Evolutionary conservation across 92 coral and sea anemone species (phyloP), one percentile per base, ranked within the genome.

Genomic region (Parazoanthus atlanticus): DNA sequence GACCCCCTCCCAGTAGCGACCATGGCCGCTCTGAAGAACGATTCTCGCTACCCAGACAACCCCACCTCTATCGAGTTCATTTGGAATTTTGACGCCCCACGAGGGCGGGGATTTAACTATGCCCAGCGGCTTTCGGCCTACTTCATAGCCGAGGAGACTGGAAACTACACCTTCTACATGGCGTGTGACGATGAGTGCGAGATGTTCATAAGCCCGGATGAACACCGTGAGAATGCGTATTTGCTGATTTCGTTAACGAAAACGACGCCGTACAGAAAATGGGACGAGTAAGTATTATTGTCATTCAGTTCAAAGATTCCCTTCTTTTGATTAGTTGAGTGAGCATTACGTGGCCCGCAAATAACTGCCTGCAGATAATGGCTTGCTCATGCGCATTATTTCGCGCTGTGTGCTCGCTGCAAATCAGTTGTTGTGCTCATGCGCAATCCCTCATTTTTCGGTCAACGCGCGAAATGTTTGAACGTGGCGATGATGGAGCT

Each of bases 171-270:
- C 15, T 86, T 92, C 41, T 89, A 86, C 38, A 86, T 92, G 86
- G 90, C 94, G 8, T 92, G 94, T 88, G 94, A 89, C 31, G 94
- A 92, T 29, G 69, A 89, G 74, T 92, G 94, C 36, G 89, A 92
- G 82, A 74, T 92, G 49, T 66, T 65, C 78, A 64, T 89, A 46
- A 92, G 94, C 86, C 74, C 86, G 38, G 85, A 92, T 86, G 65
- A 85, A 5, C 76, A 46, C 26, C 86, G 84, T 72, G 7, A 30
- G 66, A 87, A 86, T 41, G 90, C 86, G 8, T 76, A 72, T 6
- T 25, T 74, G 33, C 31, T 89, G 26, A 11, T 92, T 25, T 15
- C 54, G 6, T 29, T 92, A 17, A 49, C 12, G 30, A 81, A 67
- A 9, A 81, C 66, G 82, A 92, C 94, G 46, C n/a, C 74, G 2